Evolutionary conservation across 1,140 invertebrate species (phyloP).

Genomic region (Drosophila varians): DNA sequence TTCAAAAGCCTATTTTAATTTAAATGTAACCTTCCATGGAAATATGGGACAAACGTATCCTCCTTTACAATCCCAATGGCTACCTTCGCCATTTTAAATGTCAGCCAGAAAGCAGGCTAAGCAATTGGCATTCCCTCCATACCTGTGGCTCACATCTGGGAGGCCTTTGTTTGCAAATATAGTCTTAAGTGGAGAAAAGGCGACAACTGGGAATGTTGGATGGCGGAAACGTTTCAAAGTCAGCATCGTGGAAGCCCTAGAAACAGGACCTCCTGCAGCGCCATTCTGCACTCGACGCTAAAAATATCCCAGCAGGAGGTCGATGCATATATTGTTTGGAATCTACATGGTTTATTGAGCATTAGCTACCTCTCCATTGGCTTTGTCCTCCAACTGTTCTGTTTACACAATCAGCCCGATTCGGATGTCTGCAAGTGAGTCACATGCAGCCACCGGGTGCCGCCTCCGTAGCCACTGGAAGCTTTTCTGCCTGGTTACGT

Average conservation of each 20-base stretch:
- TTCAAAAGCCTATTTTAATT: no score
- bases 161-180: slow-evolving; percentile 12
- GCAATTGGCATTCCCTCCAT: not conserved
- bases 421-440: slow-evolving; percentile 47
- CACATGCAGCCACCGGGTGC: slow-evolving; percentile 64
- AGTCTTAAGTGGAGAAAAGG: not conserved
- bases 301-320: slow-evolving; percentile 40
- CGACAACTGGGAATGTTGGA: slow-evolving; percentile 4
- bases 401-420: slow-evolving; percentile 64
- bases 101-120: slow-evolving; percentile 45
- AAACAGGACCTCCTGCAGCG: slow-evolving; percentile 5
- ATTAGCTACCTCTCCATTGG: not conserved
- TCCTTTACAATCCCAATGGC: no score
- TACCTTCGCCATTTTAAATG: slow-evolving; percentile 17
- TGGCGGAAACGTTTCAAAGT: slow-evolving; percentile 21
- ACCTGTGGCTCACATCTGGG: not conserved
- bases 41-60: no score
- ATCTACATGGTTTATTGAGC: not conserved
- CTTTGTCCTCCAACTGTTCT: slow-evolving; percentile 37
- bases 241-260: slow-evolving; percentile 7
- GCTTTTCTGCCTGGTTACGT: slow-evolving; percentile 56
- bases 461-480: slow-evolving; percentile 15
- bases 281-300: slow-evolving; percentile 29
- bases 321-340: not conserved
- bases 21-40: no score